Conservation (phyloP, 1,140 invertebrate species). For the Neodiprion fabricii region DNA sequence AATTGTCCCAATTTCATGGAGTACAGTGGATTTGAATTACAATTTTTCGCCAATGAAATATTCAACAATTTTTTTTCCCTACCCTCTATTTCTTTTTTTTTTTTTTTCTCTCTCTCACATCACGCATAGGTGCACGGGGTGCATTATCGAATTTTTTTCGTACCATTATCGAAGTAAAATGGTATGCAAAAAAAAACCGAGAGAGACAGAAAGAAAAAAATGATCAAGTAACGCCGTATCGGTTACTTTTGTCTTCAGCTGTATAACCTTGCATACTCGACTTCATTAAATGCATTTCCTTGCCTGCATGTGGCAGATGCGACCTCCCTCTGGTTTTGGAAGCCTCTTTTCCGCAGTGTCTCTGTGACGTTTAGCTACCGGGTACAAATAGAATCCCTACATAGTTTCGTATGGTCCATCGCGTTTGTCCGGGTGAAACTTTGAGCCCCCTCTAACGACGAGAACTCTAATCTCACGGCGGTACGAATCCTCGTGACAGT, state of each 20-base stretch:
- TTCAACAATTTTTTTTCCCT: neutral
- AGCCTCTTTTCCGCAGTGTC: conserved; percentile 17
- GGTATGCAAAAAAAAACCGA: neutral
- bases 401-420: neutral
- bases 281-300: neutral
- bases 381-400: neutral
- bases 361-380: conserved; percentile 6
- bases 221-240: too few relatives aligned
- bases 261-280: neutral
- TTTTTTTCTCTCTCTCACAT: neutral
- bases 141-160: too few relatives aligned
- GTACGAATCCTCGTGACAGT: neutral
- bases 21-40: too few relatives aligned
- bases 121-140: too few relatives aligned
- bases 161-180: too few relatives aligned
- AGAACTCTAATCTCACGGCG: neutral
- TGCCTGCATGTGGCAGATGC: too few relatives aligned
- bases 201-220: neutral
- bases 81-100: neutral
- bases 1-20: too few relatives aligned
- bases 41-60: neutral
- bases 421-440: neutral
- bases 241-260: neutral
- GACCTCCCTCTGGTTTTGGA: neutral
- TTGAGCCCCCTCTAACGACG: neutral